Base-by-base conservation (phyloP, 35 echinoderm and acorn worm genomes). In the Chiridota heheva region DNA sequence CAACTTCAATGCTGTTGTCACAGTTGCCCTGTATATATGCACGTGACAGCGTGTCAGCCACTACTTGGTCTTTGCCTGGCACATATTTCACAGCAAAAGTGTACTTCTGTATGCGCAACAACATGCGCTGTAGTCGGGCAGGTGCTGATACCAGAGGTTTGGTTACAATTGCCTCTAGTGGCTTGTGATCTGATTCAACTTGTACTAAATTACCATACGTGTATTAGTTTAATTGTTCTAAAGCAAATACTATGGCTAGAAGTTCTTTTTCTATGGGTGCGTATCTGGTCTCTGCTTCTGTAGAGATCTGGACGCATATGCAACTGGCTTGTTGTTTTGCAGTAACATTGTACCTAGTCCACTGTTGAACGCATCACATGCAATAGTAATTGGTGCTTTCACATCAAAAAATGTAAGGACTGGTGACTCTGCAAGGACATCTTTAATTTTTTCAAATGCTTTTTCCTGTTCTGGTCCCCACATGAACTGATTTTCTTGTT, bases 31-130 rank as follows among this genome's bases (percentile, higher is more conserved):
- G 15, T 16, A 39, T 39, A 35, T 39, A 5, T 6, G 60, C 57
- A 18, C 58, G 30, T 39, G 69, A 86, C 8, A 91, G 75, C 27
- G 72, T 74, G 62, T 91, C 89, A 5, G 89, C 60, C 42, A 91
- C 15, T 4, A 70, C 33, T 53, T 86, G 85, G 2, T 71, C 72
- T 32, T 63, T 79, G 2, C 89, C 89, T 30, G 72, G 81, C 16
- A 79, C 73, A 44, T 86, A 79, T 32, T 36, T 55, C 7, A 91
- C 37, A 7, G n/a, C 66, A 36, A 76, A 75, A 17, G 73, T 59
- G 49, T 90, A 90, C 29, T 30, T 64, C 61, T 8, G 8, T 64
- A 65, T 16, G 7, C 29, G 12, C 7, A 65, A 27, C 7, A 65
- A 27, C 61, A 65, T 65, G 10, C 12, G 61, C 28, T 65, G 61